phyloP scores from a whole-genome alignment of 2,888 invertebrate species.

The Cremastinae sp. region DNA sequence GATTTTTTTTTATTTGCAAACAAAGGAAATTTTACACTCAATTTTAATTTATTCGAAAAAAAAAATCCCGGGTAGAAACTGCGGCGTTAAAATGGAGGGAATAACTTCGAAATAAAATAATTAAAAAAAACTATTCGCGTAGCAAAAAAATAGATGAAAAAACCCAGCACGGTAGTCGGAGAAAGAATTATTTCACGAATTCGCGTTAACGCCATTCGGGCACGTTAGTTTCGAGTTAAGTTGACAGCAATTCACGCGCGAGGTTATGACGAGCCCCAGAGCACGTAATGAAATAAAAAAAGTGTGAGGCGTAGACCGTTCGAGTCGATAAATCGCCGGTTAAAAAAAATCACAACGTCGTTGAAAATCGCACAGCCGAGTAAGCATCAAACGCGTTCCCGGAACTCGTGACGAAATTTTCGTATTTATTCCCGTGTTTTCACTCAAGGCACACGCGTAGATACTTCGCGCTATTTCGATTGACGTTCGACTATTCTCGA shows the following conservation, averaged over 20 bases:
- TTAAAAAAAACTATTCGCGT: no score
- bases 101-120: no score
- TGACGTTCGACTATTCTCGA: conserved; percentile 32
- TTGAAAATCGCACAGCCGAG: conserved; percentile 69
- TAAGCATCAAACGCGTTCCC: conserved; percentile 76
- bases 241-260: conserved; percentile 57
- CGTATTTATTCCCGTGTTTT: conserved; percentile 17
- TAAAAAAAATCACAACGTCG: conserved; percentile 38
- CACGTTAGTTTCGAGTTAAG: conserved; percentile 54
- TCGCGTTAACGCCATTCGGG: conserved; percentile 53
- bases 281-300: conserved; percentile 50
- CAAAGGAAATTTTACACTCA: no score
- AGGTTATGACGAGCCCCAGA: conserved; percentile 75
- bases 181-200: conserved; percentile 58
- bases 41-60: no score
- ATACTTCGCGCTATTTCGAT: conserved; percentile 67
- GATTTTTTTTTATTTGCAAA: no score
- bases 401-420: conserved; percentile 68
- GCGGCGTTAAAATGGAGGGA: no score
- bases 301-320: conserved; percentile 52
- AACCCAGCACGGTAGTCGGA: no score
- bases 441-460: neutral
- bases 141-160: no score
- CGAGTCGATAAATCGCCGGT: conserved; percentile 76
- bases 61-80: no score